Conservation (phyloP, 1,140 invertebrate genomes). For the Drosophila chauvacae region DNA sequence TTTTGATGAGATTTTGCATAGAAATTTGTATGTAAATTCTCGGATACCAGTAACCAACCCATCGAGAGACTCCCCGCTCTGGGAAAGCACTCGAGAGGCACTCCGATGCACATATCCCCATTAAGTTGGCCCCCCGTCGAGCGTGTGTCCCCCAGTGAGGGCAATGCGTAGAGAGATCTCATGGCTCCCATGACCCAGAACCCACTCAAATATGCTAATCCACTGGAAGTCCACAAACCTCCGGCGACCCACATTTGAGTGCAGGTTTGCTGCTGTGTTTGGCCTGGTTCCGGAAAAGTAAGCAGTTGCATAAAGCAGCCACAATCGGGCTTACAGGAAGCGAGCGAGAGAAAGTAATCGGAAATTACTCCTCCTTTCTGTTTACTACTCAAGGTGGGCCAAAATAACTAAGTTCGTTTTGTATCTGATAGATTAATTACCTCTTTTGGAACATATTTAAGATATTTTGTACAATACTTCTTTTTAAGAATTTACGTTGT, state of each 20-base stretch:
- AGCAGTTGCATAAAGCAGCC: constrained; percentile 22
- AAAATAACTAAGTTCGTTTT: background rate
- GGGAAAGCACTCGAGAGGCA: constrained; percentile 36
- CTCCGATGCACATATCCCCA: constrained; percentile 44
- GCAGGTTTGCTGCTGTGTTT: constrained; percentile 18
- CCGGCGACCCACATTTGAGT: constrained; percentile 39
- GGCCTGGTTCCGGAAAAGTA: constrained; percentile 19
- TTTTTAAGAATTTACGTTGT: no score
- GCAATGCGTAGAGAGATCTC: constrained; percentile 29
- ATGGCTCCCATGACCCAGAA: constrained; percentile 32
- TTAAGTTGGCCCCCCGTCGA: constrained; percentile 38
- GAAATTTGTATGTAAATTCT: constrained; percentile 37
- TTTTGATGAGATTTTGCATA: constrained; percentile 18
- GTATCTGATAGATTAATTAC: background rate
- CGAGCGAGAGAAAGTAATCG: constrained; percentile 15
- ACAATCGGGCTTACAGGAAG: constrained; percentile 25
- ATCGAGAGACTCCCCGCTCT: background rate
- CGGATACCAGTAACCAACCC: constrained; percentile 1
- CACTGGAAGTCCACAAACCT: constrained; percentile 44
- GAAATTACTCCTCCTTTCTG: constrained; percentile 1
- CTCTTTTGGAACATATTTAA: background rate
- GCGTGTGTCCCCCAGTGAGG: constrained; percentile 20
- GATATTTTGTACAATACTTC: no score
- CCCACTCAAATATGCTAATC: constrained; percentile 70
- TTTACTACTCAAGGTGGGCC: background rate